phyloP scores from a whole-genome alignment of 2,113 vertebrate genomes.

The Apodemus speciosus region DNA sequence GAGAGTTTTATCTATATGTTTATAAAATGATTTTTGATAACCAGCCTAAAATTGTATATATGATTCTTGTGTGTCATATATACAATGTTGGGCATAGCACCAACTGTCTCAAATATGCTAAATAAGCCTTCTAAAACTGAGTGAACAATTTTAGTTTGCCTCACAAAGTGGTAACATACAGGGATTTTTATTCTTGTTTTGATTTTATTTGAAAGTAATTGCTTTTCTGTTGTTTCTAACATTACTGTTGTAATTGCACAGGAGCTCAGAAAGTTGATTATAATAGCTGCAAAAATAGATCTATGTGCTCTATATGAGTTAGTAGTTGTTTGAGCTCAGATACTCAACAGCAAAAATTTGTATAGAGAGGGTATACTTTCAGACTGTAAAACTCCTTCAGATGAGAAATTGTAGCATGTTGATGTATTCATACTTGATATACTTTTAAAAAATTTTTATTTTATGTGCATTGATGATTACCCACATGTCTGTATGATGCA shows the following conservation, averaged over 20 bases:
- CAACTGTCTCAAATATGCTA: neutral
- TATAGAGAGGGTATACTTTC: neutral
- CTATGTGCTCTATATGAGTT: accelerated
- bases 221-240: neutral
- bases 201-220: neutral
- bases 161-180: neutral
- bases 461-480: too few relatives aligned
- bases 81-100: neutral
- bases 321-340: too few relatives aligned
- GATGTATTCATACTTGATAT: neutral
- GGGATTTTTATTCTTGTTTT: neutral
- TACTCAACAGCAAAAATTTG: too few relatives aligned
- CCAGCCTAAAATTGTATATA: neutral
- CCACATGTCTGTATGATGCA: too few relatives aligned
- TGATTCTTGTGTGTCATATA: neutral
- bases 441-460: neutral
- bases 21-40: neutral
- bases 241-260: neutral
- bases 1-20: neutral
- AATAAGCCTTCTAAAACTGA: neutral
- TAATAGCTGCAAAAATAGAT: neutral
- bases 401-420: neutral
- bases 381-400: neutral
- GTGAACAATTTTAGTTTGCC: neutral
- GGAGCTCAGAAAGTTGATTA: neutral